Percentiles rank a stretch among this genome's conserved stretches.
Conservation (phyloP, 1,140 invertebrate genomes). For the Holotrichia oblita region DNA sequence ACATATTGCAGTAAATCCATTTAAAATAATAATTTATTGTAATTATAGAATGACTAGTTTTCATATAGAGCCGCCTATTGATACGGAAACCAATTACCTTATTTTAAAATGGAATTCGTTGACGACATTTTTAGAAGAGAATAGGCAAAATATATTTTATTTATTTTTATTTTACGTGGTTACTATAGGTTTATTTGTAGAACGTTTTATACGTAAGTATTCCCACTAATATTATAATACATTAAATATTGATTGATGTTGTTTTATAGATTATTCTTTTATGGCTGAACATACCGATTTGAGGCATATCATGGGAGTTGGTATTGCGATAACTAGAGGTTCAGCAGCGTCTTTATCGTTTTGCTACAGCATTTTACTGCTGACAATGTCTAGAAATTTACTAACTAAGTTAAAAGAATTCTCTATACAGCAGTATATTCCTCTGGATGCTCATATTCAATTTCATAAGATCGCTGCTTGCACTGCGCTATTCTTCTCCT, state of each 20-base stretch:
- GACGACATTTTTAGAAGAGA: conserved; percentile 95
- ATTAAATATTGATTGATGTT: neutral
- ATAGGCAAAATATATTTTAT: conserved; percentile 99
- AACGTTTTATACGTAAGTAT: conserved; percentile 93
- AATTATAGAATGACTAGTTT: conserved; percentile 87
- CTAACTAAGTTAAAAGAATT: conserved; percentile 97
- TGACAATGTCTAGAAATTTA: conserved; percentile 98
- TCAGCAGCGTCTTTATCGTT: conserved; percentile 96
- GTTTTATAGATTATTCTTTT: conserved; percentile 86
- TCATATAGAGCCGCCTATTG: conserved; percentile 83
- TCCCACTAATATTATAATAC: neutral
- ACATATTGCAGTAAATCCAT: no score
- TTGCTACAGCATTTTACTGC: conserved; percentile 91
- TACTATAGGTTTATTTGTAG: conserved; percentile 92
- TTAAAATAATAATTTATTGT: conserved; percentile 23
- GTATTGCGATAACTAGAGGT: conserved; percentile 96
- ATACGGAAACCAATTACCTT: conserved; percentile 77
- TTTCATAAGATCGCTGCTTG: conserved; percentile 99
- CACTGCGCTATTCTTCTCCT: conserved; percentile 93
- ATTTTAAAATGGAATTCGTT: conserved; percentile 84
- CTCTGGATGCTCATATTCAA: conserved; percentile 96
- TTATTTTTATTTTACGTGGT: conserved; percentile 97
- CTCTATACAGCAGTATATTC: conserved; percentile 96
- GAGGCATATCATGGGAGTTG: conserved; percentile 97
- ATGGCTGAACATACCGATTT: conserved; percentile 97